These are phyloP conservation scores for Varecia variegata DNA, from an alignment of 2,797 vertebrate species.

Conservation along the genomic window DNA sequence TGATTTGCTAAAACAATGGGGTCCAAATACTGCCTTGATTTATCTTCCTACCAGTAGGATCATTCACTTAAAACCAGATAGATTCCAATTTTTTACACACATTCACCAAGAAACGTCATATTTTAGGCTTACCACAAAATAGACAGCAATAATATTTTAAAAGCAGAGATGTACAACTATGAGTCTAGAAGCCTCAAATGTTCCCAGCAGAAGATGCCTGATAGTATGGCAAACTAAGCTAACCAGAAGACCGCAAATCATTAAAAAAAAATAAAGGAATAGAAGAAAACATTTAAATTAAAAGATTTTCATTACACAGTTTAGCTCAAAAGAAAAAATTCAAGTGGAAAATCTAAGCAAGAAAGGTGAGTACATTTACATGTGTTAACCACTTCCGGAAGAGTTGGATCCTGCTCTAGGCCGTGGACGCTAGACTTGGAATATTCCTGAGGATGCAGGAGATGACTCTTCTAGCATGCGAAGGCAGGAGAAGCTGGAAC, in stretches of 20 bases:
- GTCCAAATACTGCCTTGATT: neutral
- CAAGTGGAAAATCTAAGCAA: neutral
- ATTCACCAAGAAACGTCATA: neutral
- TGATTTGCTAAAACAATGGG: neutral
- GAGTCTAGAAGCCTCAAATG: neutral
- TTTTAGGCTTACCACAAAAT: constrained; percentile 32
- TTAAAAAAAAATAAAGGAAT: neutral
- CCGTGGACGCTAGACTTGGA: neutral
- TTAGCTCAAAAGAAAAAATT: constrained; percentile 2
- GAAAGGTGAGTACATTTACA: neutral
- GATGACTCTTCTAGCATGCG: neutral
- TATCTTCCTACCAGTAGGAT: neutral
- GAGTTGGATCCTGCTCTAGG: neutral
- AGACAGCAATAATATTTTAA: constrained; percentile 23
- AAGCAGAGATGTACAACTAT: neutral
- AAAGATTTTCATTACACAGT: neutral
- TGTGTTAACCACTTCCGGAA: neutral
- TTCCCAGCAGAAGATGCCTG: neutral
- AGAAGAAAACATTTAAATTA: neutral
- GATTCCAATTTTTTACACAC: neutral
- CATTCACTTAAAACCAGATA: neutral
- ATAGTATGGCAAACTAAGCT: neutral
- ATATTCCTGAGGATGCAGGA: neutral
- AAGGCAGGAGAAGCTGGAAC: neutral
- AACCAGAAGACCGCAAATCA: neutral